Base-by-base conservation (phyloP, 2,113 vertebrate species). In the Astatotilapia flaviijosephi region DNA sequence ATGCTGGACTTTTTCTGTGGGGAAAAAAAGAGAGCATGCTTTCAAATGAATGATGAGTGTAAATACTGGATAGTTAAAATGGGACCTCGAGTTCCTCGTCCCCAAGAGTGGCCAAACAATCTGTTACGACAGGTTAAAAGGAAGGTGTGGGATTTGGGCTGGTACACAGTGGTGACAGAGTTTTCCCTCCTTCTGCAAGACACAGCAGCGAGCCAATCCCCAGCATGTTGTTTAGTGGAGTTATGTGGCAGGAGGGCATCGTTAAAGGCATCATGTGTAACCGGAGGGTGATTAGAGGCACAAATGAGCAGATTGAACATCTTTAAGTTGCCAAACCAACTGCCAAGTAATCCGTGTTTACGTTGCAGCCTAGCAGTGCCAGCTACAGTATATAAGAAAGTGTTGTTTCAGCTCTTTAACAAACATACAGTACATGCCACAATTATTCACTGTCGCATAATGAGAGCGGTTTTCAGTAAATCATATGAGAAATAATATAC, bases 241-340 rank as follows among this genome's bases (percentile, higher is more conserved):
- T 90, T 92, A 91, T 94, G 87, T 90, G 83, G 90, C 93, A 91
- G 89, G 58, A 83, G 93, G 86, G 94, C 70, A 80, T 77, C 84
- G 85, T 94, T 93, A 53, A 90, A 90, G 82, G 80, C 82, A 79
- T 85, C 83, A 86, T 82, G 86, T 84, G 91, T 83, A 79, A 91
- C 92, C 33, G 60, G 89, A 92, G 86, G 86, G 90, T 88, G 82
- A 91, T 91, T 89, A 92, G 86, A 80, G 92, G 89, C 79, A 90
- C 81, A 60, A 91, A 88, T 90, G 83, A 90, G 73, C 60, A 49
- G 10, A 77, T 73, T 80, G 49, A 86, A 75, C 73, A 80, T 86
- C 85, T 91, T 91, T 88, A 87, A 83, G 84, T 86, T 87, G 75
- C 80, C 70, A 45, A 77, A 88, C 91, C 88, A 89, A 84, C 91